Evolutionary conservation across 1,140 invertebrate genomes (phyloP), one percentile per base, ranked within the genome.

Genomic region (Polypedilum pembai): DNA sequence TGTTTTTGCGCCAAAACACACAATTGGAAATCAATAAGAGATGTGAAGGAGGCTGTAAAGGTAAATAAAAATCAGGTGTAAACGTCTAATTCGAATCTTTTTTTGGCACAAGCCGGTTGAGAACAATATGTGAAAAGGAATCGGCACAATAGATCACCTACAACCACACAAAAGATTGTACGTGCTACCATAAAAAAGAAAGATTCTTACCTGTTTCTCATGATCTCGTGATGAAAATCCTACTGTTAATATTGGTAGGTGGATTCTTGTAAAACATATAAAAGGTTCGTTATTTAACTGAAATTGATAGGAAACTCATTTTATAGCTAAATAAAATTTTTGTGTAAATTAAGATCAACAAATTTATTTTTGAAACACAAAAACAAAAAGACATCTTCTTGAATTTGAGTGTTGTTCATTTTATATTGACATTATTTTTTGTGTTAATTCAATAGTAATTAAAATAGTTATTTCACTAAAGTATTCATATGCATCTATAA

Each of bases 21-120:
- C 45, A 56, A 56, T n/a, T 56, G 45, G n/a, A 56, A 56, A 56
- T 12, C 4, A 56, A n/a, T n/a, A 56, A 56, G 45, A 56, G 45
- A 56, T 45, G 10, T n/a, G 45, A 56, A 56, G n/a, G 45, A 56
- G n/a, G n/a, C 12, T 33, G 24, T 33, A 3, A 5, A 56, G 12
- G 15, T 15, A 56, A 56, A 56, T n/a, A 56, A 56, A 69, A 21
- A 69, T 69, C 65, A 69, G 65, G 65, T 69, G 65, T 69, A 7
- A 5, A 56, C 0, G 12, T 69, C 65, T 10, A 21, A 69, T 69
- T 21, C 18, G 65, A 69, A 18, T 69, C 65, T 56, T 7, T 18
- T 69, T 69, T 69, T 69, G 65, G 65, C 65, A 69, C 65, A 69
- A 69, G 65, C 65, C 65, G 8, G 5, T 18, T 8, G 24, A 69